Evolutionary conservation across 2,113 vertebrate genomes (phyloP).

Genomic region (Paramormyrops kingsleyae): DNA sequence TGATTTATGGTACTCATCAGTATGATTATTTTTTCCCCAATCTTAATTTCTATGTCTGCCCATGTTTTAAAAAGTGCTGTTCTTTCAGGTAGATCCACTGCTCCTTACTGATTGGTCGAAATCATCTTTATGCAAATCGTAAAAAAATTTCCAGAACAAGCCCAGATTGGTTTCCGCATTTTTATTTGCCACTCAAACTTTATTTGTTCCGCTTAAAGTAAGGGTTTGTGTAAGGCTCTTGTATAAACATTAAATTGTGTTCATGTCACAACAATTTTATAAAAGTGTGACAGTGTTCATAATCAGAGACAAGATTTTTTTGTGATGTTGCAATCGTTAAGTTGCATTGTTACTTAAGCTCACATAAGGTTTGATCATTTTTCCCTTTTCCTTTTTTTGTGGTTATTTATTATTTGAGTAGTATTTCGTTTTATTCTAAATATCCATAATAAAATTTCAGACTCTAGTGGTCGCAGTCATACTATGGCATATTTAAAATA

Average conservation of each 20-base stretch:
- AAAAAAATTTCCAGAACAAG: background rate
- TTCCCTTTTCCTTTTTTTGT: background rate
- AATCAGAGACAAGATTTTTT: background rate
- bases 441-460: slow-evolving; percentile 40
- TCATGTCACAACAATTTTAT: background rate
- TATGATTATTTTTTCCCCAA: background rate
- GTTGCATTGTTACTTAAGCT: background rate
- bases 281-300: background rate
- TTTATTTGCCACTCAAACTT: background rate
- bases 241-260: background rate
- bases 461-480: slow-evolving; percentile 24
- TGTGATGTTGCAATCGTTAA: background rate
- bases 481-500: slow-evolving; percentile 25
- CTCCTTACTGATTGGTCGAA: background rate
- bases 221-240: background rate
- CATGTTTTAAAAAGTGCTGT: background rate
- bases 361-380: background rate
- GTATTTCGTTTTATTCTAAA: slow-evolving; percentile 7
- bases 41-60: background rate
- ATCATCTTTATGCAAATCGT: background rate
- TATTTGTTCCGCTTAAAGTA: background rate
- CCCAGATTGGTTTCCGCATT: background rate
- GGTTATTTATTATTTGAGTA: background rate
- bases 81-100: background rate
- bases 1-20: background rate